phyloP scores from a whole-genome alignment of 2,113 vertebrate genomes.

The Oxygymnocypris stewartii region DNA sequence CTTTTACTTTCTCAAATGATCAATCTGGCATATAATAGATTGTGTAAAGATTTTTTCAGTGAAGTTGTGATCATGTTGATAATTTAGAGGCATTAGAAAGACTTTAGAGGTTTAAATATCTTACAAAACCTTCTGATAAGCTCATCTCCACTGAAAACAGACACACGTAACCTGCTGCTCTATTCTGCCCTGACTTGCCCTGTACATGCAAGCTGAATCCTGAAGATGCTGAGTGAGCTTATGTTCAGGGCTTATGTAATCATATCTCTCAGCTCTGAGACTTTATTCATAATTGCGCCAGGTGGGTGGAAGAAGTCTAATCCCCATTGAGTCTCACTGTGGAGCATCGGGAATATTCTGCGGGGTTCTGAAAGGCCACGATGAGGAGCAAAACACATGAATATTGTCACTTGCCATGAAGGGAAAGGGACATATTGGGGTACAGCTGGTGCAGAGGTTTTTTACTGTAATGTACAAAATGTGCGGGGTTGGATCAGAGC shows the following conservation, averaged over 20 bases:
- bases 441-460: not conserved
- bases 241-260: slow-evolving; percentile 24
- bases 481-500: not conserved
- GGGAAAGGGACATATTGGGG: not conserved
- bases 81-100: not conserved
- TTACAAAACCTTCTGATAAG: not conserved
- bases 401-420: not conserved
- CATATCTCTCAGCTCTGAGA: slow-evolving; percentile 34
- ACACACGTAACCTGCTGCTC: not conserved
- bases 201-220: slow-evolving; percentile 9
- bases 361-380: not conserved
- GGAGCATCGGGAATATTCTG: not conserved
- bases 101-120: not conserved
- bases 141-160: not conserved
- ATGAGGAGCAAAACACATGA: not conserved
- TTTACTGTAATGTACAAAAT: not conserved
- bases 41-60: not conserved
- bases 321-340: not conserved
- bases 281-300: slow-evolving; percentile 24
- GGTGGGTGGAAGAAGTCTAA: slow-evolving; percentile 15
- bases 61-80: not conserved
- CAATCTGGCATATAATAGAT: not conserved
- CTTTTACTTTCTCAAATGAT: not conserved
- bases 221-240: slow-evolving; percentile 33
- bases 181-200: not conserved